Conservation (phyloP, 2,113 vertebrate genomes). For the Chaetodon auriga region DNA sequence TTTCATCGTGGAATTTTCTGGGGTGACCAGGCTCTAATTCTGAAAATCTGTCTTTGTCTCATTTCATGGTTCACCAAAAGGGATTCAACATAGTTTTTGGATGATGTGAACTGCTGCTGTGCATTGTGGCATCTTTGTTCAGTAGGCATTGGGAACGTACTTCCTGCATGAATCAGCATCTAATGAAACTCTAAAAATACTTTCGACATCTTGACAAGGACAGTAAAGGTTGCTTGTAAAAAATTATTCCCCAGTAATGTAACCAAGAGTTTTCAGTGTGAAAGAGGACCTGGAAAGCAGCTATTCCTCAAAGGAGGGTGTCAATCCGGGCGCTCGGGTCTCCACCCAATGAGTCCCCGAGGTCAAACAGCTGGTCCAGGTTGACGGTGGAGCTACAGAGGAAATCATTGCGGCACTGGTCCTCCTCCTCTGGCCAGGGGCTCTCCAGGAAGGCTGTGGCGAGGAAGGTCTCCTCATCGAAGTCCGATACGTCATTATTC, state of each 20-base stretch:
- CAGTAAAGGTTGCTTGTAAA: background rate
- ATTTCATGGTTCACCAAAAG: background rate
- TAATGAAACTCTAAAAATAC: constrained; percentile 44
- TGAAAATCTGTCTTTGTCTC: background rate
- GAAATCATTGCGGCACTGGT: constrained; percentile 78
- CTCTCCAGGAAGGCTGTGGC: constrained; percentile 92
- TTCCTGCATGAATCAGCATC: constrained; percentile 31
- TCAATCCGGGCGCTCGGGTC: constrained; percentile 86
- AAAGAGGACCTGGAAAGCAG: background rate
- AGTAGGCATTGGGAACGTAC: constrained; percentile 2
- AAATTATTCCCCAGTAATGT: background rate
- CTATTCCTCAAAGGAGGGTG: constrained; percentile 80
- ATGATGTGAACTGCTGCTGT: background rate
- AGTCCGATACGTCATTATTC: constrained; percentile 83
- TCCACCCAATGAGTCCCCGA: constrained; percentile 78
- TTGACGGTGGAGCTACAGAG: constrained; percentile 84
- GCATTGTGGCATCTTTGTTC: constrained; percentile 48
- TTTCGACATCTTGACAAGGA: constrained; percentile 34
- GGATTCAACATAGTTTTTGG: background rate
- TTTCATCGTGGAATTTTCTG: background rate
- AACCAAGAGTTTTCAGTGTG: background rate
- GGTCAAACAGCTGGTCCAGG: constrained; percentile 89
- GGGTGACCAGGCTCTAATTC: constrained; percentile 2
- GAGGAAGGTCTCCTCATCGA: constrained; percentile 91
- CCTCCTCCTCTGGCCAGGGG: constrained; percentile 93